Base-by-base conservation (phyloP, 2,888 invertebrate genomes). In the Thyatira batis region DNA sequence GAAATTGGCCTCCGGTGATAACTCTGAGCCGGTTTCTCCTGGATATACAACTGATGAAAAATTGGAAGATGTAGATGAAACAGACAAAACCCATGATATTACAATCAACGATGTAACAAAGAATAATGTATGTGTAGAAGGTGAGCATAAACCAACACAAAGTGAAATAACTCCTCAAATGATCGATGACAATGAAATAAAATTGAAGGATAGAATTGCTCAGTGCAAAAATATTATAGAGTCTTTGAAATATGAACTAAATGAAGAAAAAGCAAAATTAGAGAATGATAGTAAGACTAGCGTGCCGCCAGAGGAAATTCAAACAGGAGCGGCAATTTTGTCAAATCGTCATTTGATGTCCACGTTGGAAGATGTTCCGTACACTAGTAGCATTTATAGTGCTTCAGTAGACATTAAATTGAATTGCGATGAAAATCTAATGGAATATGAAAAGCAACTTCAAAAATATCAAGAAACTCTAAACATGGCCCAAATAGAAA, bases 371-470 rank as follows among this genome's bases (percentile, higher is more conserved):
- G 61, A 75, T n/a, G 50, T 60, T 3, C 50, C 59, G 27, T 70
- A 67, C 50, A 55, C 51, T 30, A 27, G 73, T 5, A 70, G 69
- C 30, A 70, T 76, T 44, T 86, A 80, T 54, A 80, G 80, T 50
- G 69, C 77, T 21, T 80, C 78, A 55, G 78, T 90, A 0, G 85
- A 87, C 10, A 84, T 65, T 53, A 89, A 83, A 67, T 63, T 90
- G 6, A 76, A 69, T 54, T 88, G 82, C 53, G 90, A 90, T 60
- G 84, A 88, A 69, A 85, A 75, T 60, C 71, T 91, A 8, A 82
- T 88, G 53, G 87, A 88, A 74, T 92, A 92, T 61, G 91, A 91
- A 63, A 89, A 87, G 63, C 90, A 91, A 67, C 69, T 92, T 39
- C 82, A 90, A 58, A 89, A 82, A 67, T 91, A 90, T 65, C 90